Conservation (phyloP, 2,113 vertebrate genomes). For the Puffinus mauretanicus region DNA sequence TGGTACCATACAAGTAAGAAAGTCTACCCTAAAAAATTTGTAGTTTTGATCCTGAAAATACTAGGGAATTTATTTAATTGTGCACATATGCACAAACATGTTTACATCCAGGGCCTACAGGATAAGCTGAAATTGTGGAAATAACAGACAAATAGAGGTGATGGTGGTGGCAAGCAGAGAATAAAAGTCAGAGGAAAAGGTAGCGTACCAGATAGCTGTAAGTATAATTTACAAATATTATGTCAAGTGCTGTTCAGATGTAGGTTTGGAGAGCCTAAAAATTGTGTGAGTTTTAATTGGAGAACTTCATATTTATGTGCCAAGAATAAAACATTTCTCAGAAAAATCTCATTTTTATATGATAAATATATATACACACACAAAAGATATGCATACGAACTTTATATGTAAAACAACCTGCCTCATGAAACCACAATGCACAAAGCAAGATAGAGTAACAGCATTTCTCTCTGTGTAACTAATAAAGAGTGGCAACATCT, state of each 20-base stretch:
- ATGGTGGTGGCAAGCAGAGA: not conserved
- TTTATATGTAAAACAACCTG: not conserved
- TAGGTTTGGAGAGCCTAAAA: not conserved
- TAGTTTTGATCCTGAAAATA: not conserved
- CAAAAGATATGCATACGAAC: not conserved
- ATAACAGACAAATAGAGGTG: not conserved
- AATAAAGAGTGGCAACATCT: not conserved
- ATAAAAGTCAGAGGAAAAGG: not conserved
- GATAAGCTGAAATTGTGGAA: not conserved
- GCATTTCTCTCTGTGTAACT: not conserved
- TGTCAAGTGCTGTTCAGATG: not conserved
- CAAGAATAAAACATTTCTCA: not conserved
- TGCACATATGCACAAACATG: fast-evolving
- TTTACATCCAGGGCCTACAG: not conserved
- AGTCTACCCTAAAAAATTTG: not conserved
- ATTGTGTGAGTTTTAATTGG: not conserved
- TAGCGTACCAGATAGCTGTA: not conserved
- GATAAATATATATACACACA: not conserved
- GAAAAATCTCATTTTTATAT: not conserved
- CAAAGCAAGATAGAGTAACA: not conserved
- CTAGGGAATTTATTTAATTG: not conserved
- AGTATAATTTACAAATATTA: not conserved
- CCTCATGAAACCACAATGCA: not conserved
- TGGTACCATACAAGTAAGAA: not conserved
- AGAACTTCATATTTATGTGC: not conserved